Evolutionary conservation across 2,797 vertebrate genomes (phyloP), one percentile per base, ranked within the genome.

Genomic region (Champsocephalus gunnari): DNA sequence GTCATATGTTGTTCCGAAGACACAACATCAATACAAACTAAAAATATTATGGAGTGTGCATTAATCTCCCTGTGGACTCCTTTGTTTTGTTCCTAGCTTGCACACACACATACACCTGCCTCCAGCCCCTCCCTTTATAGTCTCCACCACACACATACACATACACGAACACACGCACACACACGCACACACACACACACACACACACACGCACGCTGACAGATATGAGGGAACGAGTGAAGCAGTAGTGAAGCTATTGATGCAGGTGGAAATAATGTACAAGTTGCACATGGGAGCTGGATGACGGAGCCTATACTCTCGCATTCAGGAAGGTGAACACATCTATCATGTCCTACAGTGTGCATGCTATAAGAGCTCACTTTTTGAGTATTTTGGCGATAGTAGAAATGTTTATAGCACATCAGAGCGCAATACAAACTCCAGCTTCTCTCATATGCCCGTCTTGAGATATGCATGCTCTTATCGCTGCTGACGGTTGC

Each of bases 41-140:
- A 81, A 38, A 87, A 88, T 60, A 78, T 65, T 48, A 83, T 21
- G 73, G n/a, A 60, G 56, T 80, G 84, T 72, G 61, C 64, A 58
- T 79, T 65, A 59, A 79, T 81, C 74, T 79, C 65, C 71, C 61
- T 58, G 66, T 55, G n/a, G 80, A 74, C 41, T 74, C 53, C 66
- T 83, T 89, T 87, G 79, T 86, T 85, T 73, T 57, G 71, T 62
- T 75, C 41, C 59, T 74, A 65, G 63, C 74, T 77, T 73, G 12
- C 62, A 71, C 48, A 71, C 19, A 71, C 24, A 70, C 57, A 75
- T 50, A 85, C 77, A 86, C 85, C 75, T 84, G 63, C 72, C 45
- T 63, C 28, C 64, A 66, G 17, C 66, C 74, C 86, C 80, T 79
- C 85, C 83, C 81, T 65, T 63, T 61, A 50, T 16, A 53, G 41